Evolutionary conservation across 2,113 vertebrate genomes (phyloP).

Genomic region (Tyto alba): DNA sequence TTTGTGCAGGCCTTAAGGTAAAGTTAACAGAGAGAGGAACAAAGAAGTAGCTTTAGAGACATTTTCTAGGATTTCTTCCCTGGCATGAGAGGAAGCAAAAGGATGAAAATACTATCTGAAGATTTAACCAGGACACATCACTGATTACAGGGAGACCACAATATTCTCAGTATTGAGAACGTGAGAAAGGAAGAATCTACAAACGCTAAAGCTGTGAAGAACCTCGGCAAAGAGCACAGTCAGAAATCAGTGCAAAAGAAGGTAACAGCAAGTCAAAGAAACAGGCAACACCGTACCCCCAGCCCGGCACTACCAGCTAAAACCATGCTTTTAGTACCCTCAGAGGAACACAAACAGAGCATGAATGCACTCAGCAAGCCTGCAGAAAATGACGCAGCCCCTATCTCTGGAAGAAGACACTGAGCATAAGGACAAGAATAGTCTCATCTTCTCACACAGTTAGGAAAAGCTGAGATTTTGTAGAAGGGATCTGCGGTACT

Average conservation of each 20-base stretch:
- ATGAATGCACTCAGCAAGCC: background rate
- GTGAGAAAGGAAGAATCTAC: background rate
- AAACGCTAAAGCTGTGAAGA: background rate
- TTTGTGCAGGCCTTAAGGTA: background rate
- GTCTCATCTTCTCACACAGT: fast-evolving
- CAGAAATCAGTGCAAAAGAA: background rate
- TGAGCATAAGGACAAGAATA: background rate
- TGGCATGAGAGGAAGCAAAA: background rate
- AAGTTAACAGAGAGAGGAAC: background rate
- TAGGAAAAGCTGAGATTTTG: background rate
- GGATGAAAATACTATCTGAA: background rate
- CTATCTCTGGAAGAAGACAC: background rate
- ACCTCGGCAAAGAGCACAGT: background rate
- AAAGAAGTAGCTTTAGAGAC: background rate
- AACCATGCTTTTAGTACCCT: background rate
- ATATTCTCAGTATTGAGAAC: background rate
- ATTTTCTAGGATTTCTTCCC: background rate
- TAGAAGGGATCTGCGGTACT: background rate
- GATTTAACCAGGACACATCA: background rate
- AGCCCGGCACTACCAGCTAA: background rate
- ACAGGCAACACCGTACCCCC: background rate
- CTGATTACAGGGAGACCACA: background rate
- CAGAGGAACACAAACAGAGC: background rate
- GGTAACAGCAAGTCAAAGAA: background rate
- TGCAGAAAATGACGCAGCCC: background rate